Base-by-base conservation (phyloP, 2,113 vertebrate genomes). In the Cyphomyrus plagiostoma region DNA sequence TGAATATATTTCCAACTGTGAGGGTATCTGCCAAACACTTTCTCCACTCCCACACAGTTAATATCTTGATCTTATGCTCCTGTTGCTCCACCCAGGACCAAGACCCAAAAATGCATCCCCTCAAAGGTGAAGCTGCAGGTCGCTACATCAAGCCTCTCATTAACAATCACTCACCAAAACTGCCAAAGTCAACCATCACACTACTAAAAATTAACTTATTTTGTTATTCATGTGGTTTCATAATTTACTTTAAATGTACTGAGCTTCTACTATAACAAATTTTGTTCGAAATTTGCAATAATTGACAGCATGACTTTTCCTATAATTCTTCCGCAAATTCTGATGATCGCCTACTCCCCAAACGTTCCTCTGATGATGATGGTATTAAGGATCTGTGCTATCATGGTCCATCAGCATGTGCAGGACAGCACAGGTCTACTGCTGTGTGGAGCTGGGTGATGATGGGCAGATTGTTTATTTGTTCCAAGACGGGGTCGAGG, bases 1-100 rank as follows among this genome's bases (percentile, higher is more conserved):
- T 80, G 88, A 86, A 84, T 89, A 90, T 88, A 70, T 84, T 88
- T 89, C 88, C 86, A 86, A 58, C 84, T 89, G 90, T 50, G 88
- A 89, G 89, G 88, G 88, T 46, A 82, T 89, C 52, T 90, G 88
- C 86, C 70, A 89, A 49, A 23, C 35, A 80, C 35, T 83, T 30
- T 80, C 26, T 19, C 48, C 30, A 10, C 52, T 46, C 90, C 39
- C 50, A 83, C 42, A 3, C 13, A 35, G 13, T 62, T 58, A 80
- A 17, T 26, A 50, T 23, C 56, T 45, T 88, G 30, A 62, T 77
- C 62, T 74, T 21, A 45, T n/a, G 13, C 8, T 46, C 82, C 30
- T 74, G 53, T 50, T 42, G 30, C 49, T 30, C 50, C 15, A 53
- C 74, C 74, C 26, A 70, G 45, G 88, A 74, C n/a, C 62, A 45